A percentile compares a stretch with the other conserved stretches of the same genome.
phyloP scores from a whole-genome alignment of 2,113 vertebrate species.

The Pollachius pollachius region DNA sequence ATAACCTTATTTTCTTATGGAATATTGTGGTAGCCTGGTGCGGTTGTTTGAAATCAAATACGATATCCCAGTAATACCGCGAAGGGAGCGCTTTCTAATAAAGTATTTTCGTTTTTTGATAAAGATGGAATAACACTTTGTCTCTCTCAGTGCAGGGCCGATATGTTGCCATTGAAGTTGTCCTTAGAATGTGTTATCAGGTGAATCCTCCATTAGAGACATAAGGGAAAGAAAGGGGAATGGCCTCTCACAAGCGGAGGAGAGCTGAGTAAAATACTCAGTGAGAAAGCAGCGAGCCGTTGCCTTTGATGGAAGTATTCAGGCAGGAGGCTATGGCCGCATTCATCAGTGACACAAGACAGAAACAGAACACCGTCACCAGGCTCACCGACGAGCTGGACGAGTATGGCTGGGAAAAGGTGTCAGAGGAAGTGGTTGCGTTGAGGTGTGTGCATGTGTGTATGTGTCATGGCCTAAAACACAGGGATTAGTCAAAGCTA shows the following conservation, averaged over 20 bases:
- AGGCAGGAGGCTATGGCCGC: slow-evolving; percentile 1
- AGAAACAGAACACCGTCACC: slow-evolving; percentile 10
- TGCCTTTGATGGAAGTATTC: slow-evolving; percentile 4
- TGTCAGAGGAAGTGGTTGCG: slow-evolving; percentile 37
- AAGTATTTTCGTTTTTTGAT: too few relatives aligned
- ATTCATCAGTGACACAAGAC: slow-evolving; percentile 9
- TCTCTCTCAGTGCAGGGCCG: too few relatives aligned
- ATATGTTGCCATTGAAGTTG: too few relatives aligned
- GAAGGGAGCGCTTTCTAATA: too few relatives aligned
- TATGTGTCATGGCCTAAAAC: slow-evolving; percentile 32
- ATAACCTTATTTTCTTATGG: not conserved
- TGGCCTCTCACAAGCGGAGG: too few relatives aligned
- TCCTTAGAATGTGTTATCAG: too few relatives aligned
- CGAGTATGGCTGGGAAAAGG: slow-evolving; percentile 34
- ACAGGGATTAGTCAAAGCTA: slow-evolving; percentile 58
- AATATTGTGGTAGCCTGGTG: slow-evolving; percentile 12
- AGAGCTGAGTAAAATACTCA: too few relatives aligned
- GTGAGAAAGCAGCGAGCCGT: not conserved
- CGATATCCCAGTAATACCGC: not conserved
- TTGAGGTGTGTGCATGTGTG: too few relatives aligned
- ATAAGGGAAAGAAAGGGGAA: too few relatives aligned
- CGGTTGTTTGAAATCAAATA: slow-evolving; percentile 6
- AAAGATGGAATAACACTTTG: too few relatives aligned
- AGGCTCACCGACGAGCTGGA: slow-evolving; percentile 24
- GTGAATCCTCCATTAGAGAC: too few relatives aligned